Conservation (phyloP, 1,140 invertebrate species). For the Drosophila ananassae region DNA sequence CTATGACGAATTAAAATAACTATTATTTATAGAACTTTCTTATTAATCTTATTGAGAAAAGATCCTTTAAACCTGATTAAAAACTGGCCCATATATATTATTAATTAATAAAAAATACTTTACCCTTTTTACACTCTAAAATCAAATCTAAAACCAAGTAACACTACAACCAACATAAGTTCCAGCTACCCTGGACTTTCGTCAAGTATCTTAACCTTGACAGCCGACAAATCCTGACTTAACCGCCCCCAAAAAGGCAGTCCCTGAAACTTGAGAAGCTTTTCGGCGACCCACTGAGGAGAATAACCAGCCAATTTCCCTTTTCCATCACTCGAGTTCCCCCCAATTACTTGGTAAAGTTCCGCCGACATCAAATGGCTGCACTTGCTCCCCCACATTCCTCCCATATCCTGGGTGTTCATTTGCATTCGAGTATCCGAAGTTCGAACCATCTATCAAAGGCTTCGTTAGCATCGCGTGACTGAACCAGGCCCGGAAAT, state of each 20-base stretch:
- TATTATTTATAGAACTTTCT: too few relatives aligned
- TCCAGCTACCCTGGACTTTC: background rate
- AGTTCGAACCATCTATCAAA: slow-evolving; percentile 59
- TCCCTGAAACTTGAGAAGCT: slow-evolving; percentile 22
- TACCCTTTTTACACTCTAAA: too few relatives aligned
- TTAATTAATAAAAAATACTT: too few relatives aligned
- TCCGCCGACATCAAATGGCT: slow-evolving; percentile 51
- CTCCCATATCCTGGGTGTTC: slow-evolving; percentile 10
- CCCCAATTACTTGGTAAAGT: slow-evolving; percentile 72
- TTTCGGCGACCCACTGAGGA: slow-evolving; percentile 20
- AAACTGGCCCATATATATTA: too few relatives aligned
- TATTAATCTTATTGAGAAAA: too few relatives aligned
- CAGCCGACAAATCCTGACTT: background rate
- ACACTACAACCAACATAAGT: background rate
- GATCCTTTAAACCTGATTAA: too few relatives aligned
- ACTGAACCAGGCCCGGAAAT: slow-evolving; percentile 46
- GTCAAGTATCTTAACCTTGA: slow-evolving; percentile 29
- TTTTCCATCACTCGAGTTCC: slow-evolving; percentile 46
- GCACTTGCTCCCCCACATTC: slow-evolving; percentile 10
- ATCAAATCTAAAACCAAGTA: too few relatives aligned
- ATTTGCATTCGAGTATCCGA: slow-evolving; percentile 43
- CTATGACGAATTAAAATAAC: too few relatives aligned
- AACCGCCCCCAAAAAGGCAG: background rate
- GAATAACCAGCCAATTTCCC: slow-evolving; percentile 55
- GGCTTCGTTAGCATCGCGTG: slow-evolving; percentile 77